Evolutionary conservation across 2,888 invertebrate species (phyloP), one percentile per base, ranked within the genome.

Genomic region (Gasteruption jaculator): DNA sequence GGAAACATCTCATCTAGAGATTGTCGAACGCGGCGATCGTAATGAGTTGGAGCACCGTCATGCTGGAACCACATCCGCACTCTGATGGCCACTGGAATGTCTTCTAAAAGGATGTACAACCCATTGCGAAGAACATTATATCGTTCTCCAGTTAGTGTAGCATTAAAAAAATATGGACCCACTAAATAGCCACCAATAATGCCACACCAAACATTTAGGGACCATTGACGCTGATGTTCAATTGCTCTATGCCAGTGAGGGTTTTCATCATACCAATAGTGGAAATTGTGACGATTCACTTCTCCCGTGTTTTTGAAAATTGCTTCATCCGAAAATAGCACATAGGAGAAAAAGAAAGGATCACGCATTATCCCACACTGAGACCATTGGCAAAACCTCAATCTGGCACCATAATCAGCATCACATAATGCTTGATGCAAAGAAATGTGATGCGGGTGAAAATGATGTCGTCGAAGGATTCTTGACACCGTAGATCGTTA

Each of bases 271-370:
- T 7, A 30, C 26, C 14, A 30, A 38, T 22, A 31, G 25, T 6
- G 22, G 25, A 10, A 22, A 27, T 27, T 27, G n/a, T 27, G 29
- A 11, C n/a, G 14, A 27, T 27, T 27, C n/a, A 38, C 21, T 25
- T 21, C 22, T 24, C 32, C 39, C 7, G 11, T 27, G 26, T 33
- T 39, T 24, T 27, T 39, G 15, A 38, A 38, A 14, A 24, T 38
- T n/a, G 38, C 16, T 38, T 38, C 31, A 11, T 31, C 38, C 10
- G 30, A 30, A 30, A 38, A 38, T n/a, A 30, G n/a, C 8, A 38
- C 32, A 6, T 30, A 39, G 12, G 39, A 39, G 11, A 39, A 39
- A 24, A 25, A 39, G 11, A 5, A 14, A n/a, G n/a, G n/a, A n/a
- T n/a, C n/a, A n/a, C n/a, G n/a, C n/a, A n/a, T n/a, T n/a, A n/a